phyloP scores from a whole-genome alignment of 2,113 vertebrate genomes.

The Antechinus flavipes region DNA sequence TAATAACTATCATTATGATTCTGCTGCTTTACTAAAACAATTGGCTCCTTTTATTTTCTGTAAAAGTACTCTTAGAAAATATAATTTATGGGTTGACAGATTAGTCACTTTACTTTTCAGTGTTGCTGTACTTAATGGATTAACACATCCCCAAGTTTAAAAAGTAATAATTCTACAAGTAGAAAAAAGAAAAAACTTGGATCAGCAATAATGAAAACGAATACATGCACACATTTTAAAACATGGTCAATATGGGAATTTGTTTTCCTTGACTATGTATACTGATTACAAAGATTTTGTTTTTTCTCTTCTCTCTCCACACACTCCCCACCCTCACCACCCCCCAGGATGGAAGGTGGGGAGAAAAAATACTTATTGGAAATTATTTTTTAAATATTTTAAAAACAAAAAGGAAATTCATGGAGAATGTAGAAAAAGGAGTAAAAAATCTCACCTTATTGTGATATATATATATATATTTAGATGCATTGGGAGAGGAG shows the following conservation, averaged over 20 bases:
- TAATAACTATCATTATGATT: background rate
- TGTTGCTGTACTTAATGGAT: background rate
- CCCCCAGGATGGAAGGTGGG: background rate
- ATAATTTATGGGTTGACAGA: background rate
- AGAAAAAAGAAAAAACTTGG: background rate
- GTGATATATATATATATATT: background rate
- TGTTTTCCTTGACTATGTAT: background rate
- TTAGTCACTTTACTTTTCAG: background rate
- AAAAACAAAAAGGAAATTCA: background rate
- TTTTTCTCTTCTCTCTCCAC: too few relatives aligned
- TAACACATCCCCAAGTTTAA: background rate
- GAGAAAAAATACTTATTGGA: background rate
- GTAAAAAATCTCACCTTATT: background rate
- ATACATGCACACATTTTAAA: background rate
- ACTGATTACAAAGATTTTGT: background rate
- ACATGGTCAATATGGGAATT: background rate
- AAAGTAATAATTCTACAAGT: constrained; percentile 18
- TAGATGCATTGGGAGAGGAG: constrained; percentile 3
- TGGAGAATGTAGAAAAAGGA: background rate
- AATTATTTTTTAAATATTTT: background rate
- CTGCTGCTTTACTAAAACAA: background rate
- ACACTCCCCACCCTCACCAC: too few relatives aligned
- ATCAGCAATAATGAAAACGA: background rate
- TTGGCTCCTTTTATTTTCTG: background rate
- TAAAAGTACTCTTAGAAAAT: background rate